These are phyloP conservation scores for Dysidea cf. avara DNA, from an alignment of 37 sponge, comb jelly and placozoan species.

Conservation along the genomic window DNA sequence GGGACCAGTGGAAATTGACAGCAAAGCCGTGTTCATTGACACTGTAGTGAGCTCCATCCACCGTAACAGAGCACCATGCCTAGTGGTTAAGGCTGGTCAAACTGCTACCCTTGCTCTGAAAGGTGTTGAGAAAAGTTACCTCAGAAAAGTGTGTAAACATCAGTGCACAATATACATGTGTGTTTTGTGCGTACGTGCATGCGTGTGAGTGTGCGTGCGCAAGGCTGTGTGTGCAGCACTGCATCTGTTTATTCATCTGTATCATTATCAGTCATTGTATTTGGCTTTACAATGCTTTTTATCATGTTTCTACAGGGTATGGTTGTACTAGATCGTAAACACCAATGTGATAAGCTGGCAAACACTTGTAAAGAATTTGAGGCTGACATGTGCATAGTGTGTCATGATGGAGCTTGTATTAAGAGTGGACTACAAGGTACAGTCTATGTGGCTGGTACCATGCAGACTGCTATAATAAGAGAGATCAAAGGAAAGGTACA, in stretches of 20 bases:
- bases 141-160: constrained; percentile 65
- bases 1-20: constrained; percentile 64
- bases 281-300: no score
- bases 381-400: constrained; percentile 70
- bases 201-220: constrained; percentile 9
- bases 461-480: constrained; percentile 77
- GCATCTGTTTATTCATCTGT: background rate
- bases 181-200: background rate
- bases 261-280: background rate
- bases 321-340: constrained; percentile 55
- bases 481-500: constrained; percentile 46
- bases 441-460: constrained; percentile 64
- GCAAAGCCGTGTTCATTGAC: constrained; percentile 39
- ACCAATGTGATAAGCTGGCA: constrained; percentile 15
- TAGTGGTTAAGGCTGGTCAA: constrained; percentile 88
- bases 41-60: constrained; percentile 80
- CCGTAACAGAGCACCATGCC: constrained; percentile 77
- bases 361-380: constrained; percentile 76
- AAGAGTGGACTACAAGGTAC: constrained; percentile 75
- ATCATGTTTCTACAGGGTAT: constrained; percentile 88
- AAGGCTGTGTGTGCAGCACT: background rate
- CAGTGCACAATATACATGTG: background rate
- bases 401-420: constrained; percentile 34
- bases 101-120: constrained; percentile 82
- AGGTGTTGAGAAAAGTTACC: constrained; percentile 38